A percentile compares a stretch with the other conserved stretches of the same genome.
These are phyloP conservation scores for Watsonalla cultraria DNA, from an alignment of 2,888 invertebrate species.

Conservation along the genomic window DNA sequence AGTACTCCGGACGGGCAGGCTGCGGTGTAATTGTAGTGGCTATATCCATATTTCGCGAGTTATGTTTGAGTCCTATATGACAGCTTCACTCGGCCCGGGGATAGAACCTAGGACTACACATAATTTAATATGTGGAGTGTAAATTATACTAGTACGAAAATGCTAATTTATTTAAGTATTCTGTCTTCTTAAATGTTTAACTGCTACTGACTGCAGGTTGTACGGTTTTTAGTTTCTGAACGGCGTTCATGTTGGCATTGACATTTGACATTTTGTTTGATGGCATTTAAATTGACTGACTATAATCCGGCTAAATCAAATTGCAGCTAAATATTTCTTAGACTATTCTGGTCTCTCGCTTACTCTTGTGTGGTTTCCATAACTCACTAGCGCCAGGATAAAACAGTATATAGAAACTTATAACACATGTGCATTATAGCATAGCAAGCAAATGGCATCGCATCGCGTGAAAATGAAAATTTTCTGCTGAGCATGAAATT, in stretches of 20 bases:
- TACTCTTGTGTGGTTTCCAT: not conserved
- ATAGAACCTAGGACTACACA: no score
- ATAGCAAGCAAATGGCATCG: conserved; percentile 51
- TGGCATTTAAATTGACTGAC: not conserved
- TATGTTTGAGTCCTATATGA: no score
- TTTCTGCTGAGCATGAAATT: conserved; percentile 19
- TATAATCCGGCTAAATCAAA: not conserved
- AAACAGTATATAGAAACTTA: not conserved
- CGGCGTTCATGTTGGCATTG: conserved; percentile 19
- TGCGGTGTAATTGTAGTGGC: no score
- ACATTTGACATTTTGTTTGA: conserved; percentile 9
- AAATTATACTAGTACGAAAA: no score
- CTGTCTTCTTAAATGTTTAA: no score
- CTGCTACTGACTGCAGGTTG: no score
- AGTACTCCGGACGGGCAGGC: no score
- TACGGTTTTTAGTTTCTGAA: conserved; percentile 10
- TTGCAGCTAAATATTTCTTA: not conserved
- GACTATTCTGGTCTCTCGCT: conserved; percentile 15
- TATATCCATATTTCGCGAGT: no score
- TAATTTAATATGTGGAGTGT: no score
- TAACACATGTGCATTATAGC: conserved; percentile 8
- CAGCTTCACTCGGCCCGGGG: not conserved
- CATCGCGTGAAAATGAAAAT: conserved; percentile 50
- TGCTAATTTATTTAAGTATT: no score
- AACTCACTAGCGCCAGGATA: conserved; percentile 12